Evolutionary conservation across 2,113 vertebrate species (phyloP).

Genomic region (Colaptes auratus): DNA sequence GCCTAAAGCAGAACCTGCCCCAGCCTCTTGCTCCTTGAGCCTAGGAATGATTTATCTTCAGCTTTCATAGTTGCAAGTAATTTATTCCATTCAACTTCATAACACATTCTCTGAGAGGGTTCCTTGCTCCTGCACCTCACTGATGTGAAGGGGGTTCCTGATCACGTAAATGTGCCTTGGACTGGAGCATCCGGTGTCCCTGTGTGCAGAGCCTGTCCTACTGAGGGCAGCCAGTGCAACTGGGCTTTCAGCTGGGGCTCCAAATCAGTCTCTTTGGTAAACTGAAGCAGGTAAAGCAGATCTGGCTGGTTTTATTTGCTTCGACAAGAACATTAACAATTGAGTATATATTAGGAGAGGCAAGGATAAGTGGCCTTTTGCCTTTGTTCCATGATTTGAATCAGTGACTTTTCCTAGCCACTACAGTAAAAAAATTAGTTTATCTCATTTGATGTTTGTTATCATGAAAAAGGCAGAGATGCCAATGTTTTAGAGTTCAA

Average conservation of each 20-base stretch:
- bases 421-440: not conserved
- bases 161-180: accelerated
- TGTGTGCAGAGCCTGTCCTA: accelerated
- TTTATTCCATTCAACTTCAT: not conserved
- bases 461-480: not conserved
- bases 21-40: not conserved
- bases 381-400: not conserved
- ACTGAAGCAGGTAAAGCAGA: not conserved
- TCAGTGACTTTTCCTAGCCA: not conserved
- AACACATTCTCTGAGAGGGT: accelerated
- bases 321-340: no score
- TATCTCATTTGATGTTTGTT: not conserved
- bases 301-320: not conserved
- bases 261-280: not conserved
- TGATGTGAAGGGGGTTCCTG: accelerated
- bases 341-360: not conserved
- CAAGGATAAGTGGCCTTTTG: not conserved
- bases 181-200: not conserved
- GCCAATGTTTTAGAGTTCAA: not conserved
- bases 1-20: not conserved
- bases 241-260: not conserved
- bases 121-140: not conserved
- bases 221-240: not conserved
- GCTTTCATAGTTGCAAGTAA: not conserved
- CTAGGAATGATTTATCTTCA: not conserved